These are phyloP conservation scores for Dermatemys mawii DNA, from an alignment of 2,113 vertebrate genomes.

Conservation along the genomic window DNA sequence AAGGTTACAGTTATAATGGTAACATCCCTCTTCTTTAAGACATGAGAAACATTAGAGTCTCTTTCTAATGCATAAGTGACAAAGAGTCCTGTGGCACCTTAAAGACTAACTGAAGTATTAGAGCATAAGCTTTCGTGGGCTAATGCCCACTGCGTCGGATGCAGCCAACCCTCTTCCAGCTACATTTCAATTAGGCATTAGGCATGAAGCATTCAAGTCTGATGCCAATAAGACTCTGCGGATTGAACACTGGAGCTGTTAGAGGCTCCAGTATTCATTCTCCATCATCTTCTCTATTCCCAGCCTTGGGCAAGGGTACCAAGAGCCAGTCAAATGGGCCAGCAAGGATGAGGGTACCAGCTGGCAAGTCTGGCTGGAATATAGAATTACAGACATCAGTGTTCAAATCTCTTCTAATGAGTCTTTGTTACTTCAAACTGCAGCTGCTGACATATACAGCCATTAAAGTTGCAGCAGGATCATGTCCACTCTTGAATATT, in stretches of 20 bases:
- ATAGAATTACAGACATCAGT: not conserved
- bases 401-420: not conserved
- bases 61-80: not conserved
- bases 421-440: not conserved
- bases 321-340: not conserved
- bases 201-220: not conserved
- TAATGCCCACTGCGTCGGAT: no score
- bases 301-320: not conserved
- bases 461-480: not conserved
- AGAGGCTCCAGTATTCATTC: not conserved
- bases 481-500: slow-evolving; percentile 48
- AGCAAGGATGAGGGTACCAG: not conserved
- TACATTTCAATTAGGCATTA: not conserved
- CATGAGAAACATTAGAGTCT: not conserved
- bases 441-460: not conserved
- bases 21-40: not conserved
- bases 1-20: slow-evolving; percentile 8
- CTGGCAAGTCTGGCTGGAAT: not conserved
- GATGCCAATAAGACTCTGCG: not conserved
- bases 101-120: no score
- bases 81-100: no score
- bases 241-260: not conserved
- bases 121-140: no score
- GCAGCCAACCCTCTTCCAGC: not conserved
- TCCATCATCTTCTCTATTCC: not conserved